Evolutionary conservation across 2,888 invertebrate species (phyloP).

Genomic region (Platycheirus albimanus): DNA sequence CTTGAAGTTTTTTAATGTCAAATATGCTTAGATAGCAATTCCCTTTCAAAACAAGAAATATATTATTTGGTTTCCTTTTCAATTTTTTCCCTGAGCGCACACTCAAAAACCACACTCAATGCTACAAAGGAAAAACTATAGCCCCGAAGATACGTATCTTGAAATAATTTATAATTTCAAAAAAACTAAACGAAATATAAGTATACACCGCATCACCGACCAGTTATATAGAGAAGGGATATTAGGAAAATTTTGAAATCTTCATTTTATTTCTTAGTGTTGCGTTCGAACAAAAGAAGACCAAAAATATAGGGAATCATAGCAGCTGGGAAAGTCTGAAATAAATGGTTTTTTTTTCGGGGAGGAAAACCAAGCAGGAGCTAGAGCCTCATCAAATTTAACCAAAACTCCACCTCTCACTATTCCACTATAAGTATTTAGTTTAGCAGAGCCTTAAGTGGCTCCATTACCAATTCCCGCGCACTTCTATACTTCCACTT

Average conservation of each 20-base stretch:
- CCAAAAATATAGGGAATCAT: background rate
- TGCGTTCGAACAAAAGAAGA: slow-evolving; percentile 51
- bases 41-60: too few relatives aligned
- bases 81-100: background rate
- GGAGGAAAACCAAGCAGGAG: background rate
- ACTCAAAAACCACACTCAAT: slow-evolving; percentile 12
- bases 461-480: slow-evolving; percentile 28
- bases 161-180: slow-evolving; percentile 31
- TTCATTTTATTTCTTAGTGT: slow-evolving; percentile 57
- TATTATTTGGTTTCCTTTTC: too few relatives aligned
- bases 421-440: background rate
- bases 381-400: slow-evolving; percentile 32
- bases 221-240: slow-evolving; percentile 34
- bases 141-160: slow-evolving; percentile 17
- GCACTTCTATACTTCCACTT: background rate
- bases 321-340: slow-evolving; percentile 48
- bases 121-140: slow-evolving; percentile 11
- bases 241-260: slow-evolving; percentile 67
- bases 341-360: slow-evolving; percentile 22
- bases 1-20: too few relatives aligned
- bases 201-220: background rate
- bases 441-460: slow-evolving; percentile 26
- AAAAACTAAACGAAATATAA: background rate
- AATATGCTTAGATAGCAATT: too few relatives aligned
- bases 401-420: slow-evolving; percentile 24